These are phyloP conservation scores for Bruchidius siliquastri DNA, from an alignment of 2,888 invertebrate species.

Conservation along the genomic window DNA sequence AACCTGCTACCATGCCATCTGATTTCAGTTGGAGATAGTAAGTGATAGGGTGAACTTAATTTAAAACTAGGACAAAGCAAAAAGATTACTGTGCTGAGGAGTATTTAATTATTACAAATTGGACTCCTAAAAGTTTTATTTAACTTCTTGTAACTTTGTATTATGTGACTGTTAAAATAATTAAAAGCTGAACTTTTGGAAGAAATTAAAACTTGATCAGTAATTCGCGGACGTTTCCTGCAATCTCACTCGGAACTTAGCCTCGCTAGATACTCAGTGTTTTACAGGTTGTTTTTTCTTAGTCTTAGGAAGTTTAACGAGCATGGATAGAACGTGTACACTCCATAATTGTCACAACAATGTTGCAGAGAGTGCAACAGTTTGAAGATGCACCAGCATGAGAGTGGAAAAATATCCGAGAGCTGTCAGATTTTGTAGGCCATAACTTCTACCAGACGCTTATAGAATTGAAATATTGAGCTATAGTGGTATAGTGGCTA, in stretches of 20 bases:
- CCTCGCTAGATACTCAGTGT: not conserved
- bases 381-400: too few relatives aligned
- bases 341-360: not conserved
- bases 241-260: not conserved
- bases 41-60: not conserved
- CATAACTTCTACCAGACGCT: too few relatives aligned
- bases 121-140: not conserved
- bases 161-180: not conserved
- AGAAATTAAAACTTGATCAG: not conserved
- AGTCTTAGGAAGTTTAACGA: not conserved
- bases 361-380: not conserved
- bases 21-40: not conserved
- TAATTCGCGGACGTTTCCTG: not conserved
- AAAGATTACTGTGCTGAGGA: not conserved
- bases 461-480: too few relatives aligned
- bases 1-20: not conserved
- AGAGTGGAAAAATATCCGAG: too few relatives aligned
- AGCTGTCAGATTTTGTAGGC: too few relatives aligned
- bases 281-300: not conserved
- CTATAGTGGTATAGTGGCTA: too few relatives aligned
- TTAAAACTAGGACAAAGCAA: not conserved
- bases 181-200: not conserved
- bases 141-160: not conserved
- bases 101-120: not conserved
- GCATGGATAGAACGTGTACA: not conserved